A percentile compares a stretch with the other conserved stretches of the same genome.
These are phyloP conservation scores for Paralvinella palmiformis DNA, from an alignment of 1,140 invertebrate genomes.

Conservation along the genomic window DNA sequence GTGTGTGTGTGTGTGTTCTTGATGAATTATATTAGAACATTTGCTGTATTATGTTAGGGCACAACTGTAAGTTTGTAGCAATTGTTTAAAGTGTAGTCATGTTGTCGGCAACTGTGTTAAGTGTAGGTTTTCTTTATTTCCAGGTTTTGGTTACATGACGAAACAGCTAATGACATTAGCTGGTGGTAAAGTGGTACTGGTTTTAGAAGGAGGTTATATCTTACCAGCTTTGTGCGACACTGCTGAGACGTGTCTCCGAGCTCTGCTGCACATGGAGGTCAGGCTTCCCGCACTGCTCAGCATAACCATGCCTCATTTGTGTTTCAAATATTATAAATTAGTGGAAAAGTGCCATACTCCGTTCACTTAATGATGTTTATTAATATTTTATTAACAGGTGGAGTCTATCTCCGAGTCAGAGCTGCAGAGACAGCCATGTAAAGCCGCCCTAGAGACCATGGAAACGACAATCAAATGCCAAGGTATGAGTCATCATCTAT, in stretches of 20 bases:
- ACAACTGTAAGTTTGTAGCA: too few species aligned
- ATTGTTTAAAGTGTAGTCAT: too few species aligned
- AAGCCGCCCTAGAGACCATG: conserved; percentile 78
- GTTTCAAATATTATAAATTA: background rate
- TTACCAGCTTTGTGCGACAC: conserved; percentile 92
- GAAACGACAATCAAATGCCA: conserved; percentile 83
- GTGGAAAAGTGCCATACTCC: background rate
- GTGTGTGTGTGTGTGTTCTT: too few species aligned
- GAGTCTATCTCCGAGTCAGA: conserved; percentile 71
- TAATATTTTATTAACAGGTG: conserved; percentile 49
- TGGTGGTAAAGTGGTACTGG: conserved; percentile 73
- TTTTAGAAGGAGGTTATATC: conserved; percentile 94
- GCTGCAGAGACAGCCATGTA: conserved; percentile 68
- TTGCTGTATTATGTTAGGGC: too few species aligned
- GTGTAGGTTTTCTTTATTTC: conserved; percentile 19
- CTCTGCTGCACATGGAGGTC: conserved; percentile 60
- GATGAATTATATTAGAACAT: too few species aligned
- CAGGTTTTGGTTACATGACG: conserved; percentile 90
- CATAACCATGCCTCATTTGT: background rate
- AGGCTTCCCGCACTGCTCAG: background rate
- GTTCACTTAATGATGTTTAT: background rate
- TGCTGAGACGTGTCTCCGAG: conserved; percentile 90
- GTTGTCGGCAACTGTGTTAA: too few species aligned
- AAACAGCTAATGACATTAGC: conserved; percentile 85
- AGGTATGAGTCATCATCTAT: conserved; percentile 48